These are phyloP conservation scores for Hippocampus mohnikei DNA, from an alignment of 2,113 vertebrate species.

Conservation along the genomic window DNA sequence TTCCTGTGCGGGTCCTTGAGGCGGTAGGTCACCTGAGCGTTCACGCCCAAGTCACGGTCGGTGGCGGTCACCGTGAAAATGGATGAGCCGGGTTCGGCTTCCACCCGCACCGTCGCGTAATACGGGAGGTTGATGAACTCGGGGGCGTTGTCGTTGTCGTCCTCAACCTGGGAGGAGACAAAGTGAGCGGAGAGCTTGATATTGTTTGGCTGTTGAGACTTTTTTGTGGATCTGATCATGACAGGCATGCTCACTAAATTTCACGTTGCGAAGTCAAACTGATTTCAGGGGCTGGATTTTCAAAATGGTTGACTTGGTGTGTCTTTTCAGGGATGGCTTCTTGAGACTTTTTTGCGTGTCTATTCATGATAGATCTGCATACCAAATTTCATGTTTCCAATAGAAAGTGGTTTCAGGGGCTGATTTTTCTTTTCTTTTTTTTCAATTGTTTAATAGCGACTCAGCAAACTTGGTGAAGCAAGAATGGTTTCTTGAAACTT, in stretches of 20 bases:
- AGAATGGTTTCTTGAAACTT: neutral
- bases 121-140: conserved; percentile 91
- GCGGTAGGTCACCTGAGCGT: conserved; percentile 85
- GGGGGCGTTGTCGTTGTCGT: conserved; percentile 90
- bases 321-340: no score
- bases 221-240: neutral
- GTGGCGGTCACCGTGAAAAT: conserved; percentile 84
- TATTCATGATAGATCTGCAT: no score
- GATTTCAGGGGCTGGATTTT: no score
- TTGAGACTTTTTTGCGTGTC: no score
- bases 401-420: no score
- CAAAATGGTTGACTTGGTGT: no score
- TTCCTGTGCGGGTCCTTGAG: conserved; percentile 83
- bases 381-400: no score
- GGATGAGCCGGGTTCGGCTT: conserved; percentile 84
- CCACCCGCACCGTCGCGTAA: conserved; percentile 90
- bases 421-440: no score
- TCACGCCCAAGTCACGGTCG: conserved; percentile 84
- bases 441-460: no score
- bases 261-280: no score
- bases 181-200: neutral
- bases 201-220: neutral
- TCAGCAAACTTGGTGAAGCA: no score
- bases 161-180: conserved; percentile 74
- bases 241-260: no score